Evolutionary conservation across 1,140 invertebrate species (phyloP), one percentile per base, ranked within the genome.

Genomic region (Tetramorium alpestre): DNA sequence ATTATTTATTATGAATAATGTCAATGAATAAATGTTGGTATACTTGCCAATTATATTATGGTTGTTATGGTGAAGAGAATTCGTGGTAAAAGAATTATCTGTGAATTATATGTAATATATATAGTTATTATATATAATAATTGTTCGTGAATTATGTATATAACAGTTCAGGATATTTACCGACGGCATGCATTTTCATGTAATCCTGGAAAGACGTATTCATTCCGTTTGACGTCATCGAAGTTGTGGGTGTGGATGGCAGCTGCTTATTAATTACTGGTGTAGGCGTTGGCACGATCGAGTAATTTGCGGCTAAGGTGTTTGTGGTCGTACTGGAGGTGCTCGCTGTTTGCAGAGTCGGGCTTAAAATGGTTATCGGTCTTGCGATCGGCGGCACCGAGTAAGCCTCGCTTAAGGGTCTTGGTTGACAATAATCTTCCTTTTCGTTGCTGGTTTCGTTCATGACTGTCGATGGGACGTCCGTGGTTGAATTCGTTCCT

Each of bases 381-480:
- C 96, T 94, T 13, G 96, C 96, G 28, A 93, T 90, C 7, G 96
- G 96, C 41, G 96, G 96, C 1, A 96, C 94, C 44, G 94, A 93
- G 80, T 96, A 96, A 11, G 95, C 95, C 60, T 96, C 96, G 70
- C 94, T 95, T 47, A 96, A 73, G n/a, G 96, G 95, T 69, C 96
- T 92, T 3, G 96, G 96, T 85, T 93, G 92, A 73, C 96, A 94
- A 86, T 96, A 97, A 77, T 96, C 96, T 81, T 96, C 95, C 25
- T 95, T 87, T 33, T 91, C 89, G 70, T 87, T 87, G 18, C 16
- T 82, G 6, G 54, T 47, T 41, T 91, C 87, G 22, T 33, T 87
- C 10, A 44, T 33, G 54, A 88, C 72, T 56, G 85, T 60, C 22
- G 81, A 85, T 8, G 64, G 41, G 54, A 62, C 4, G 1, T 90